These are phyloP conservation scores for Spea bombifrons DNA, from an alignment of 2,113 vertebrate species.

Conservation along the genomic window DNA sequence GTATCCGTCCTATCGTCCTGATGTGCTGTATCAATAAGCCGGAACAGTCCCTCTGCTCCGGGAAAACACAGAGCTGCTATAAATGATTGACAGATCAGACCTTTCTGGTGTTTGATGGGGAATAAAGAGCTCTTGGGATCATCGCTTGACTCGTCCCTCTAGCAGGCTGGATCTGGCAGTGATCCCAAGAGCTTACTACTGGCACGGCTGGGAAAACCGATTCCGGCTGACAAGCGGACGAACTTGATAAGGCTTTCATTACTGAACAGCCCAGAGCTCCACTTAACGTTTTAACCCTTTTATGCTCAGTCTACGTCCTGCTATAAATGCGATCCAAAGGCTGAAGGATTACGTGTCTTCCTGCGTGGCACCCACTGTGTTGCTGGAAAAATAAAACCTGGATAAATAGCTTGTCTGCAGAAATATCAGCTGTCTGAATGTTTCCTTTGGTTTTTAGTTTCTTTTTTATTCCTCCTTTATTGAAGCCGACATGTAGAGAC, in stretches of 20 bases:
- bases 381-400: conserved; percentile 19
- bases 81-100: neutral
- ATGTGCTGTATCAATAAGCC: neutral
- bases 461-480: conserved; percentile 20
- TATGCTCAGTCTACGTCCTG: conserved; percentile 13
- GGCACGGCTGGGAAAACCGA: neutral
- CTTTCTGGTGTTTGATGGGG: neutral
- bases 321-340: conserved; percentile 16
- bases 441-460: neutral
- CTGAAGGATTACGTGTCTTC: conserved; percentile 18
- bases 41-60: neutral
- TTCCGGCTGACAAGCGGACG: neutral
- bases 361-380: neutral
- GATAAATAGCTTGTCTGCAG: conserved; percentile 44
- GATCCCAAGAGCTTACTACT: conserved; percentile 1
- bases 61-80: neutral
- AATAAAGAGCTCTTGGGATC: neutral
- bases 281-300: conserved; percentile 5
- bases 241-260: neutral
- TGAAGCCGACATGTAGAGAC: conserved; percentile 44
- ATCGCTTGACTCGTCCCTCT: too few relatives aligned
- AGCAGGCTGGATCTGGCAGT: neutral
- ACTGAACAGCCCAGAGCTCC: neutral
- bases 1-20: neutral
- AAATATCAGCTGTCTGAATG: conserved; percentile 43